Percentiles rank a stretch among this genome's conserved stretches.
These are phyloP conservation scores for Coregonus ussuriensis DNA, from an alignment of 2,797 vertebrate species.

Conservation along the genomic window DNA sequence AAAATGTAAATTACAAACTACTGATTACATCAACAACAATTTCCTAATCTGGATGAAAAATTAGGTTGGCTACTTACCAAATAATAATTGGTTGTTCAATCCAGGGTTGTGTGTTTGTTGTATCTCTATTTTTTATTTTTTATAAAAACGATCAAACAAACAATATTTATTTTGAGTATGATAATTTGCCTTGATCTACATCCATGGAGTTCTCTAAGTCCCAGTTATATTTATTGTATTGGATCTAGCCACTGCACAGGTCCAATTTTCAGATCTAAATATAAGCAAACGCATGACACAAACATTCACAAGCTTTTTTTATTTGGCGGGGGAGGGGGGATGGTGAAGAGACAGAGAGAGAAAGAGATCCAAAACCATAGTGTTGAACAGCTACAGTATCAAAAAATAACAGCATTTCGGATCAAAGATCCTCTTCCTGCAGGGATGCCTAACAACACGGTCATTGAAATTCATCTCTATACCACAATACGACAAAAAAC, in stretches of 20 bases:
- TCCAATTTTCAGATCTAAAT: not conserved
- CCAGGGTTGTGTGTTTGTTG: too few relatives aligned
- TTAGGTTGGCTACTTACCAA: too few relatives aligned
- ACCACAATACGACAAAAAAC: not conserved
- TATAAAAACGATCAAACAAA: too few relatives aligned
- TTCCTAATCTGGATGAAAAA: too few relatives aligned
- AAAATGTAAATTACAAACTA: too few relatives aligned
- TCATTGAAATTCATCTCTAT: not conserved
- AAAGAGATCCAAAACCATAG: conserved; percentile 31
- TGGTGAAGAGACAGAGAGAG: not conserved
- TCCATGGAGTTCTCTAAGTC: too few relatives aligned
- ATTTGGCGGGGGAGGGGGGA: not conserved
- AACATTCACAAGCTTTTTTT: conserved; percentile 38
- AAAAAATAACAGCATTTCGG: not conserved
- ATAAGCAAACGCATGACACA: not conserved
- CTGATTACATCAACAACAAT: too few relatives aligned
- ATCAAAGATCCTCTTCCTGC: not conserved
- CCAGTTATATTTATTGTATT: not conserved
- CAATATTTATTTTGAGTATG: too few relatives aligned
- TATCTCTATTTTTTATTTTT: too few relatives aligned
- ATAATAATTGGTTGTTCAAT: too few relatives aligned
- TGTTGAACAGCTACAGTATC: conserved; percentile 22
- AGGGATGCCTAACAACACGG: not conserved
- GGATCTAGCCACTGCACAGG: not conserved
- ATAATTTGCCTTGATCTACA: too few relatives aligned